Evolutionary conservation across 2,797 vertebrate genomes (phyloP).

Genomic region (Squalus acanthias): DNA sequence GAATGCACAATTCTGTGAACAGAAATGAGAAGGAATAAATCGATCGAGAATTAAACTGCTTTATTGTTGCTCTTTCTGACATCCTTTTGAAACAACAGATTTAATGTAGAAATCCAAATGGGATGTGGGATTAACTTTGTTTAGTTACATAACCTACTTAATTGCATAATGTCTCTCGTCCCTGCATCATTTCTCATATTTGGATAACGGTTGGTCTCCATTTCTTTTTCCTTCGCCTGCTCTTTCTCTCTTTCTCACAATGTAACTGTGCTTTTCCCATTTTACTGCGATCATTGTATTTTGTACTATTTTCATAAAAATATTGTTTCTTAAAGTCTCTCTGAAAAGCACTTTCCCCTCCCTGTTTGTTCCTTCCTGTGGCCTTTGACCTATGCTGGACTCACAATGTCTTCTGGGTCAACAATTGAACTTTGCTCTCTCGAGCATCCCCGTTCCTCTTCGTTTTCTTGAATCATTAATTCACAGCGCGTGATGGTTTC

Average conservation of each 20-base stretch:
- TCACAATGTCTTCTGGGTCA: not conserved
- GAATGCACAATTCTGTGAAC: not conserved
- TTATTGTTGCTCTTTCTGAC: not conserved
- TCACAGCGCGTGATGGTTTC: not conserved
- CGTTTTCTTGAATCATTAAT: not conserved
- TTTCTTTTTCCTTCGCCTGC: not conserved
- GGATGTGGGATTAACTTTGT: not conserved
- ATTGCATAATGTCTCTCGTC: not conserved
- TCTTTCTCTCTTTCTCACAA: not conserved
- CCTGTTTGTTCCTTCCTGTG: not conserved
- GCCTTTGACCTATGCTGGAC: not conserved
- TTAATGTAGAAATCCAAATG: not conserved
- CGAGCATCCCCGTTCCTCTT: not conserved
- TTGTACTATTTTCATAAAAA: not conserved
- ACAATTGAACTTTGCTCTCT: constrained; percentile 3
- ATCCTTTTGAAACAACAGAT: not conserved
- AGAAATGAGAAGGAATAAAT: not conserved
- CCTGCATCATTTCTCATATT: not conserved
- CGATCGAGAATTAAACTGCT: not conserved
- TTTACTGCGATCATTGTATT: not conserved
- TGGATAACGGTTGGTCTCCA: not conserved
- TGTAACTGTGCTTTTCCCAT: not conserved
- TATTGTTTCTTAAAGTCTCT: not conserved
- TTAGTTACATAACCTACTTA: not conserved
- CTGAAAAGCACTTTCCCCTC: too few species aligned